Base-by-base conservation (phyloP, 2,888 invertebrate genomes). In the Hetaerina titia region DNA sequence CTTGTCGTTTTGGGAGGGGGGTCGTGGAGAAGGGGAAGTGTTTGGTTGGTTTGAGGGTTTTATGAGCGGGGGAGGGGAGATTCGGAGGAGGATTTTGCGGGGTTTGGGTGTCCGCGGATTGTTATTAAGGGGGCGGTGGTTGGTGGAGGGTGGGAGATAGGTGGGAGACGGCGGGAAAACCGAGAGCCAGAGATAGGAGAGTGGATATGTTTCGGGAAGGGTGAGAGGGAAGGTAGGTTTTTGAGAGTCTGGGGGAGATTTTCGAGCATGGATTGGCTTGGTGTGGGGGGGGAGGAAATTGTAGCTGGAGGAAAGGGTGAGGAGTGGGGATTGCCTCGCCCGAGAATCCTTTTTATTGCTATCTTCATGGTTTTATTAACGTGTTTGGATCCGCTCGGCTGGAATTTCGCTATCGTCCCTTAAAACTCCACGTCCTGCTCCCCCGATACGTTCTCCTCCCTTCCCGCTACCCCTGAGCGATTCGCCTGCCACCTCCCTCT, bases 311-410 rank as follows among this genome's bases (percentile, higher is more conserved):
- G 31, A 19, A 58, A 0, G 89, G 57, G 57, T 11, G 56, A 22
- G 88, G 9, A 45, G 17, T 7, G n/a, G 69, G n/a, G 69, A 69
- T 19, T 22, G 69, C 69, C 45, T 2, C 22, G 15, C 88, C 22
- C n/a, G 13, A 56, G 69, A 8, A 19, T 45, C 8, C 6, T 64
- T 31, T 90, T 64, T 63, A 90, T 90, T n/a, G 45, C 19, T 90
- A 90, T 64, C 90, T 90, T 64, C 90, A 90, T 90, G 90, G 90
- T 64, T 90, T 90, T 90, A 90, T 90, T 90, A 64, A 64, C 90
- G 64, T 63, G 31, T 90, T 90, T 31, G 90, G 90, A 64, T 64
- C 63, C 64, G 45, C 63, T 45, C 64, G 64, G 90, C 45, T 64
- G 90, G 64, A 90, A 64, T 64, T 45, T 90, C 19, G 8, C 64